phyloP scores from a whole-genome alignment of 1,140 invertebrate species.

The Ostrea denselamellosa region DNA sequence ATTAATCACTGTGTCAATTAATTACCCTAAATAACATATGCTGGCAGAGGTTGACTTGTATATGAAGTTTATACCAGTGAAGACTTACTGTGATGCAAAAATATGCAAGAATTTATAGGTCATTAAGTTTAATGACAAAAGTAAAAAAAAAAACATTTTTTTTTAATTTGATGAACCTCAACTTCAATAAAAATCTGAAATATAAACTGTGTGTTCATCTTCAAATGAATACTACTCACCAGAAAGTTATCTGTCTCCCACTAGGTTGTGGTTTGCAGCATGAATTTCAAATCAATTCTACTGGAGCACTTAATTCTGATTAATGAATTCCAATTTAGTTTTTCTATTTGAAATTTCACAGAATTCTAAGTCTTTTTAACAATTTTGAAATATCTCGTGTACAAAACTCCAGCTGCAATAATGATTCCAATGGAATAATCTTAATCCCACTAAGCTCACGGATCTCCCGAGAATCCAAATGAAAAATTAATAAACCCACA shows the following conservation, averaged over 20 bases:
- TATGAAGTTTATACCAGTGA: not conserved
- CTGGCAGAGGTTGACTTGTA: not conserved
- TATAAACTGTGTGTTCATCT: too few relatives aligned
- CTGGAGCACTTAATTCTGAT: not conserved
- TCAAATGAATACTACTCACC: not conserved
- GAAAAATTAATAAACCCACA: not conserved
- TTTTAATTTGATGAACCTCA: not conserved
- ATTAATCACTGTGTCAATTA: not conserved
- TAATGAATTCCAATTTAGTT: not conserved
- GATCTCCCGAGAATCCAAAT: not conserved
- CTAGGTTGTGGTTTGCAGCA: not conserved
- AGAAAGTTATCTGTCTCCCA: not conserved
- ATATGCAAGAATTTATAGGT: too few relatives aligned
- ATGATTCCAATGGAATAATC: too few relatives aligned
- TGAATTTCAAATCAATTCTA: not conserved
- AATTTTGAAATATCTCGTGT: too few relatives aligned
- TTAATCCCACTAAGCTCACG: too few relatives aligned
- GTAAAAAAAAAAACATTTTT: not conserved
- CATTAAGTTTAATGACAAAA: too few relatives aligned
- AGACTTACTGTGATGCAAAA: too few relatives aligned
- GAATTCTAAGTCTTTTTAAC: too few relatives aligned
- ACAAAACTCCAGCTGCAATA: too few relatives aligned
- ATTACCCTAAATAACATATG: not conserved
- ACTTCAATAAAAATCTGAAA: not conserved
- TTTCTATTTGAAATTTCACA: not conserved